Conservation (phyloP, 2,888 invertebrate species). For the Trissolcus japonicus region DNA sequence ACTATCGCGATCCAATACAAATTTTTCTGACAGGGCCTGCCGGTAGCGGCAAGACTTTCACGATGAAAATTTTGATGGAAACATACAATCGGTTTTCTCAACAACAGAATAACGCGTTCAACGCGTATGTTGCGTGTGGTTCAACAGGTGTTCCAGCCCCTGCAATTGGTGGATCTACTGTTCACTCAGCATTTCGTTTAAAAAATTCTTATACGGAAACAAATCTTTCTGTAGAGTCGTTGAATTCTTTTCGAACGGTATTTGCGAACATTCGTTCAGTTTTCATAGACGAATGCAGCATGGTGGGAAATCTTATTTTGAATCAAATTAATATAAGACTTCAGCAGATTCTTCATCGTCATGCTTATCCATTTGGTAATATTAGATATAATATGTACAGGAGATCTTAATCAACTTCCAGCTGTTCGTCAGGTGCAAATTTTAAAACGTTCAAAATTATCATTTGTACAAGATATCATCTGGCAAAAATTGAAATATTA, state of each 20-base stretch:
- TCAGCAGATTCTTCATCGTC: background rate
- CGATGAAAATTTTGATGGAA: background rate
- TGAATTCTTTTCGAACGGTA: background rate
- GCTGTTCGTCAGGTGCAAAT: conserved; percentile 62
- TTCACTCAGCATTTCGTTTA: background rate
- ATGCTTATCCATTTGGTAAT: background rate
- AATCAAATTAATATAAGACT: background rate
- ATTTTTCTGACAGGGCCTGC: background rate
- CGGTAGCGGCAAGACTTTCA: background rate
- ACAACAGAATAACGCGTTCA: background rate
- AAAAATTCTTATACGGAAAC: background rate
- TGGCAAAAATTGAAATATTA: conserved; percentile 68
- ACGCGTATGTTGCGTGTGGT: background rate
- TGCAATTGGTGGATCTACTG: background rate
- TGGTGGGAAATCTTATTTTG: background rate
- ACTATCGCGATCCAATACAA: background rate
- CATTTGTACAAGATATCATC: conserved; percentile 61
- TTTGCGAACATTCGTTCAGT: background rate
- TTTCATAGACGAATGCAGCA: background rate
- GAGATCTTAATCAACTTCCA: conserved; percentile 71
- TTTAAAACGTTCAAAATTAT: conserved; percentile 46
- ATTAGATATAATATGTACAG: conserved; percentile 63
- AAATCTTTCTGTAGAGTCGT: background rate
- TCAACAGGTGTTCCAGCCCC: background rate
- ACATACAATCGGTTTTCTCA: background rate